phyloP scores from a whole-genome alignment of 2,888 invertebrate species.

The Stenoptilia bipunctidactyla region DNA sequence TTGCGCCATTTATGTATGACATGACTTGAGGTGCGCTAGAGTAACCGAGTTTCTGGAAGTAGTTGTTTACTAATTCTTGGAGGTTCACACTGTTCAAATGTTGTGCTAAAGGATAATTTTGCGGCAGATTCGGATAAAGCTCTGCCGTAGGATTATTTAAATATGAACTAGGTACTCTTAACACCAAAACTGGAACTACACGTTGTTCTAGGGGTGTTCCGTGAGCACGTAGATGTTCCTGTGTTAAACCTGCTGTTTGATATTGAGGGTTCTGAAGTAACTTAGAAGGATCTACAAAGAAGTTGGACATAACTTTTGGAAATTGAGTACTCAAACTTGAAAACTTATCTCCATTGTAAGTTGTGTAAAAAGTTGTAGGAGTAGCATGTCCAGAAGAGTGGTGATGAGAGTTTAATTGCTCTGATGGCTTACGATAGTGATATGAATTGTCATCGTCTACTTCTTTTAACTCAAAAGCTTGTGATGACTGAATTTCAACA shows the following conservation, averaged over 20 bases:
- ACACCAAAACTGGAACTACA: conserved; percentile 70
- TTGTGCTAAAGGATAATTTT: conserved; percentile 64
- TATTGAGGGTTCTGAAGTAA: conserved; percentile 54
- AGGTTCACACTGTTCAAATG: conserved; percentile 68
- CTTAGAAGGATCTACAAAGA: conserved; percentile 55
- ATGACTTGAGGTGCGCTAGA: conserved; percentile 48
- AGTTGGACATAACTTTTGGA: conserved; percentile 58
- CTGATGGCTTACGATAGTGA: conserved; percentile 37
- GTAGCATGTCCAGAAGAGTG: conserved; percentile 16
- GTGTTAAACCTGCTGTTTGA: conserved; percentile 60
- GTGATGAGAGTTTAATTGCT: conserved; percentile 30
- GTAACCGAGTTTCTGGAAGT: conserved; percentile 58
- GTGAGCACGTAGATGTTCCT: conserved; percentile 52
- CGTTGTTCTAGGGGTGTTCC: conserved; percentile 42
- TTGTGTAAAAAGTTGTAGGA: conserved; percentile 53
- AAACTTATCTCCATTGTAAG: conserved; percentile 57
- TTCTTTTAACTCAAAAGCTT: conserved; percentile 55
- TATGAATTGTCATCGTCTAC: conserved; percentile 38
- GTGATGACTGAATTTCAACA: conserved; percentile 72
- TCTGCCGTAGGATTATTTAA: conserved; percentile 62
- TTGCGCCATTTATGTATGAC: conserved; percentile 22
- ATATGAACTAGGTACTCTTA: conserved; percentile 71
- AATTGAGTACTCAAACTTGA: conserved; percentile 56
- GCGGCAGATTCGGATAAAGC: conserved; percentile 68
- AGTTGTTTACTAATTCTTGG: conserved; percentile 65